Evolutionary conservation across 2,113 vertebrate species (phyloP).

Genomic region (Arizona elegans): DNA sequence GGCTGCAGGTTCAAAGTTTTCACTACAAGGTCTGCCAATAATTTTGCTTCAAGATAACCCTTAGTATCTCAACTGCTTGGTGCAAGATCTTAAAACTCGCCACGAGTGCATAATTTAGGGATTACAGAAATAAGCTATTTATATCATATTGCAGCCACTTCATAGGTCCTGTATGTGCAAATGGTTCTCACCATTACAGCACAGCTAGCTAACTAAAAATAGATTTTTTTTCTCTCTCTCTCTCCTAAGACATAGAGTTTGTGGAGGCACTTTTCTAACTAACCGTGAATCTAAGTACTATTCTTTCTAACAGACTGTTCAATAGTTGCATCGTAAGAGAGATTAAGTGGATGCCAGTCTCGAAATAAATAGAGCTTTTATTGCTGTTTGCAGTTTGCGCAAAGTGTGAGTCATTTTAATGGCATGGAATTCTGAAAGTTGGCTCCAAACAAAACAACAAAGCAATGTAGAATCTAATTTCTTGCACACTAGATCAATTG

Average conservation of each 20-base stretch:
- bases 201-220: constrained; percentile 40
- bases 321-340: not conserved
- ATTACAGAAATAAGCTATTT: constrained; percentile 17
- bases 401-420: not conserved
- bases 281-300: not conserved
- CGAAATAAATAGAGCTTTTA: not conserved
- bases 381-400: not conserved
- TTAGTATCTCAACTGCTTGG: not conserved
- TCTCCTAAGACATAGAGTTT: not conserved
- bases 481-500: not conserved
- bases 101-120: not conserved
- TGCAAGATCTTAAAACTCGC: not conserved
- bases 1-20: not conserved
- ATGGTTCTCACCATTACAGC: constrained; percentile 35
- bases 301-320: not conserved
- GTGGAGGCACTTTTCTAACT: constrained; percentile 2
- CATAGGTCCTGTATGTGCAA: constrained; percentile 14
- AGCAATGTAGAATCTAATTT: not conserved
- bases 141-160: not conserved
- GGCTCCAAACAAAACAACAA: not conserved
- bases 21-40: not conserved
- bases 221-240: not conserved
- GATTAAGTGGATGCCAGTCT: not conserved
- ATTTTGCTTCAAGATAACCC: not conserved
- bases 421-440: not conserved